These are phyloP conservation scores for Cochlearius cochlearius DNA, from an alignment of 2,113 vertebrate genomes.

Conservation along the genomic window DNA sequence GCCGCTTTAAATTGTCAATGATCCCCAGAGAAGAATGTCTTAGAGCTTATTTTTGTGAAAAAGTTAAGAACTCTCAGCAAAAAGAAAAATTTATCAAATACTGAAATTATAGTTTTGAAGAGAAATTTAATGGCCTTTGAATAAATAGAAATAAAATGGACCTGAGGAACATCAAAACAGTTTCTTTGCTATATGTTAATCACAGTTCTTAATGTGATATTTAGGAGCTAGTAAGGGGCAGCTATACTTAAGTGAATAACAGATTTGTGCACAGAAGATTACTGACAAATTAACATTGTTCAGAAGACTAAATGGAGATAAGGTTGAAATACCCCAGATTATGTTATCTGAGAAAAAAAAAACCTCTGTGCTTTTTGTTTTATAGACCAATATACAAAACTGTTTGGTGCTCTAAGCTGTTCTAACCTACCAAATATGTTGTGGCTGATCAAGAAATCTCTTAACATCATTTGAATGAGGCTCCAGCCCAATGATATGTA, in stretches of 20 bases:
- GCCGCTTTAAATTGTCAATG: background rate
- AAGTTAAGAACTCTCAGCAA: background rate
- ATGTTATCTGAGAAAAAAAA: background rate
- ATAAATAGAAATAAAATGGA: background rate
- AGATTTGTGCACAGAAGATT: background rate
- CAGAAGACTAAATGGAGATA: background rate
- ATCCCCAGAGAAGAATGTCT: background rate
- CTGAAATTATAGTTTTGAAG: background rate
- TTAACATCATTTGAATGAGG: background rate
- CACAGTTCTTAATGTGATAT: background rate
- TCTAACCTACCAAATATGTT: background rate
- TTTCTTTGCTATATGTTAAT: background rate
- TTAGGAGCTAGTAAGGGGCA: background rate
- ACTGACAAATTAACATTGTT: background rate
- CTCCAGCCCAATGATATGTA: background rate
- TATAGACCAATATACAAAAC: background rate
- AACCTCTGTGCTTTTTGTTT: background rate
- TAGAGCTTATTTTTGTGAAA: background rate
- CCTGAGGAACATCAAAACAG: background rate
- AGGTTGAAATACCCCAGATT: background rate
- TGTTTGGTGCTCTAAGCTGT: background rate
- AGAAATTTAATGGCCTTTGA: background rate
- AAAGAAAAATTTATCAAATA: background rate
- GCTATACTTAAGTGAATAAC: background rate
- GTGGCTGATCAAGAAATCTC: background rate